These are phyloP conservation scores for Lepidocyrtinus sp. DNA, from an alignment of 2,888 invertebrate species.

Conservation along the genomic window DNA sequence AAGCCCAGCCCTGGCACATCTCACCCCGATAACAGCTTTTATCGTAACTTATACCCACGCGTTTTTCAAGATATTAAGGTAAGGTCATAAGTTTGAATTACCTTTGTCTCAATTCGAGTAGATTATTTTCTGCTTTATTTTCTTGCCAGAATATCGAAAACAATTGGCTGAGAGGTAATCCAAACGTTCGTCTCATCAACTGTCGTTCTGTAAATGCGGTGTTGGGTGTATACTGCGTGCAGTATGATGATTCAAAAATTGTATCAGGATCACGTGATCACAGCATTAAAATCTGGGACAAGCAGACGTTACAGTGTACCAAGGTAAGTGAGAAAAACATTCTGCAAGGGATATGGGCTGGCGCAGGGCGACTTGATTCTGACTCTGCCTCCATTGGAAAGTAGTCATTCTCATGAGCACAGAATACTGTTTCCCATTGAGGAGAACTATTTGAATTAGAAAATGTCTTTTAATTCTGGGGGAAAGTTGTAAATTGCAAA, in stretches of 20 bases:
- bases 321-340: slow-evolving; percentile 80
- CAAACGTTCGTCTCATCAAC: slow-evolving; percentile 96
- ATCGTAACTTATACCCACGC: slow-evolving; percentile 95
- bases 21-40: slow-evolving; percentile 95
- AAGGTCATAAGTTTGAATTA: too few species aligned
- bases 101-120: too few species aligned
- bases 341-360: too few species aligned
- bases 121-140: too few species aligned
- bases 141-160: slow-evolving; percentile 86
- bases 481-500: too few species aligned
- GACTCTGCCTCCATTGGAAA: too few species aligned
- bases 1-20: slow-evolving; percentile 94
- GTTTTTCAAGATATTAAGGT: slow-evolving; percentile 84
- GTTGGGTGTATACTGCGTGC: slow-evolving; percentile 99
- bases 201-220: slow-evolving; percentile 99
- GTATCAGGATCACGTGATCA: slow-evolving; percentile 99
- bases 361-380: too few species aligned
- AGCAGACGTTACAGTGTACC: slow-evolving; percentile 93
- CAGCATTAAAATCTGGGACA: slow-evolving; percentile 99
- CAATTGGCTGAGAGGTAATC: slow-evolving; percentile 98
- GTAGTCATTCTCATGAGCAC: too few species aligned
- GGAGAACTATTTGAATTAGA: too few species aligned
- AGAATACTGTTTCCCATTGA: too few species aligned
- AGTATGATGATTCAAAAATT: slow-evolving; percentile 99
- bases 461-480: too few species aligned